phyloP scores from a whole-genome alignment of 2,888 invertebrate genomes.

The Steinernema hermaphroditum region DNA sequence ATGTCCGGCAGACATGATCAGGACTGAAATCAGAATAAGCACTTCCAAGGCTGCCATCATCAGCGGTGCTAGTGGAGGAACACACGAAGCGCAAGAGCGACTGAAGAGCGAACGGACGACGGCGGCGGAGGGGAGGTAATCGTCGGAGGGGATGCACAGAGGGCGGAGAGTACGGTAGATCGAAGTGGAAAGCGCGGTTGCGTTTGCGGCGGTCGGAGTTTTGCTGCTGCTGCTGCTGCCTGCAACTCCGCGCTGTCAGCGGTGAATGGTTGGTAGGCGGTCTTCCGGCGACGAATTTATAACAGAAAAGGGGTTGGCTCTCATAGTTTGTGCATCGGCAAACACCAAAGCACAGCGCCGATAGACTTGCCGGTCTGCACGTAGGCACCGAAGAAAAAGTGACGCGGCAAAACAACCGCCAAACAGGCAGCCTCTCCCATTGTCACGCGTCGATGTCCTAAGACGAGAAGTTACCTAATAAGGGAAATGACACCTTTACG shows the following conservation, averaged over 20 bases:
- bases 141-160: not conserved
- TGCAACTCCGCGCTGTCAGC: not conserved
- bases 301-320: conserved; percentile 18
- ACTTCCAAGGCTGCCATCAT: not conserved
- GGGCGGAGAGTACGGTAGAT: conserved; percentile 29
- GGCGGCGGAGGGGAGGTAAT: not conserved
- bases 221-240: conserved; percentile 20
- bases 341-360: conserved; percentile 19
- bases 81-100: conserved; percentile 4
- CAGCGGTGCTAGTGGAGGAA: not conserved
- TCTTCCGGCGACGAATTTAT: conserved; percentile 23
- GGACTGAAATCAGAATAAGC: conserved; percentile 22
- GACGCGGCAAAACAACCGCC: conserved; percentile 13
- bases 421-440: not conserved
- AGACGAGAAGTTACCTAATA: too few species aligned
- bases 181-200: not conserved
- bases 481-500: too few species aligned
- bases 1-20: conserved; percentile 27
- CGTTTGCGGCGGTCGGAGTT: not conserved
- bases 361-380: conserved; percentile 26
- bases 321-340: conserved; percentile 21
- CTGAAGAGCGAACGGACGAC: not conserved
- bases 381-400: conserved; percentile 23
- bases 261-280: conserved; percentile 25
- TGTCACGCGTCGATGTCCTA: too few species aligned